Evolutionary conservation across 1,140 invertebrate species (phyloP), one percentile per base, ranked within the genome.

Genomic region (Leptinotarsa texana): DNA sequence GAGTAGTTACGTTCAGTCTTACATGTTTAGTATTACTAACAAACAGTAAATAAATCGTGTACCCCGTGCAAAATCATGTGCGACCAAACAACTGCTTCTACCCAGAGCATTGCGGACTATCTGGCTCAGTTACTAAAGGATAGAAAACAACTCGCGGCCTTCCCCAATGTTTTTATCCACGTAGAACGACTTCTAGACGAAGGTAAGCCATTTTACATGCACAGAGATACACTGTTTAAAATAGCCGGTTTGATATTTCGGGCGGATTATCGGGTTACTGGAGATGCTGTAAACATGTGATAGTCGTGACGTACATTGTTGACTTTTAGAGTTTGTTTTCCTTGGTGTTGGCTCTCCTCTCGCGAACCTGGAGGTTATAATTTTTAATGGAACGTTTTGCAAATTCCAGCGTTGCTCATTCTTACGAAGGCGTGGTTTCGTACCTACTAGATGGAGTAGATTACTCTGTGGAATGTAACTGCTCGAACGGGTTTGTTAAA

Each of bases 51-150:
- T 48, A 63, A 49, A 57, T 22, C 71, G 71, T 73, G 71, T 62
- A 47, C 51, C 21, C 5, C 63, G 71, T 48, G 63, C 51, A 48
- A 33, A 73, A 85, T 86, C 85, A 89, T 89, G 88, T 87, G 88
- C 87, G 88, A 90, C 86, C 87, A 87, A 85, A 85, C 87, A 82
- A 90, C 90, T 84, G 90, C 92, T 81, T 95, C 92, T 85, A 96
- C 95, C 87, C 95, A 96, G 88, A 97, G 95, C 89, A 96, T 96
- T 90, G 96, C 97, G 88, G 98, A 99, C 89, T 99, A 99, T 91
- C 91, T 99, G 91, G 97, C 98, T 87, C 98, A 99, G 90, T 93
- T 99, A 89, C 92, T 99, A 84, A 99, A 99, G 92, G 98, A 99
- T 91, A 97, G 98, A 90, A 99, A 99, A 91, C 97, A 99, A 91